phyloP scores from a whole-genome alignment of 2,113 vertebrate genomes.

The Atrichornis clamosus region DNA sequence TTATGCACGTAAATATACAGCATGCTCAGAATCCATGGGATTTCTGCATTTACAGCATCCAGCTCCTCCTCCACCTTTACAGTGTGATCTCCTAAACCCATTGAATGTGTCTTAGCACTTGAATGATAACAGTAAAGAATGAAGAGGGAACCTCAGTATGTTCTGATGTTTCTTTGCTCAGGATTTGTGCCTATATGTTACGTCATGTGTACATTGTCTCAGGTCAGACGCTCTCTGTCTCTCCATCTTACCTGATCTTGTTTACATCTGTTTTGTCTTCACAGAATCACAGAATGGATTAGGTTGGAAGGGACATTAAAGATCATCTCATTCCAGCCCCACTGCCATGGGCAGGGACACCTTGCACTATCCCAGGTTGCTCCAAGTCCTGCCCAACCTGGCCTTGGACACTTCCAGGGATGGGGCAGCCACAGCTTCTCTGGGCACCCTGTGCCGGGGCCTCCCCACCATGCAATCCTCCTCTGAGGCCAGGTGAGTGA shows the following conservation, averaged over 20 bases:
- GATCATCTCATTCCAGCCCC: not conserved
- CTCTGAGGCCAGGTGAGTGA: not conserved
- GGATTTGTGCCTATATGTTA: not conserved
- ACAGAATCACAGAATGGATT: not conserved
- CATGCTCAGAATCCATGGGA: not conserved
- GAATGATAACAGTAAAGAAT: not conserved
- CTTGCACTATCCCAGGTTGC: rapidly evolving
- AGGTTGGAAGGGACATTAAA: not conserved
- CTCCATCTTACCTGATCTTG: not conserved
- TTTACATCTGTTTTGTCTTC: not conserved
- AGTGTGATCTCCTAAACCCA: not conserved
- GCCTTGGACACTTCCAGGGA: not conserved
- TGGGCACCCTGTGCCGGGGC: not conserved
- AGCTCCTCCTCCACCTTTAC: not conserved
- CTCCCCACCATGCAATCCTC: not conserved
- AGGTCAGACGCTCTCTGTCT: not conserved
- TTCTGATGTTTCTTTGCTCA: not conserved
- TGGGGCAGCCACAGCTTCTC: not conserved
- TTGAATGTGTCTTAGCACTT: not conserved
- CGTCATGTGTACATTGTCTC: not conserved
- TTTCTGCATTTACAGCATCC: not conserved
- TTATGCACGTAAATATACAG: not conserved
- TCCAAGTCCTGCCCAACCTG: rapidly evolving
- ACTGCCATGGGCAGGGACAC: not conserved
- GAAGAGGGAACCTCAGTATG: not conserved